phyloP scores from a whole-genome alignment of 2,888 invertebrate genomes.

The Hydrotaea cyrtoneurina region DNA sequence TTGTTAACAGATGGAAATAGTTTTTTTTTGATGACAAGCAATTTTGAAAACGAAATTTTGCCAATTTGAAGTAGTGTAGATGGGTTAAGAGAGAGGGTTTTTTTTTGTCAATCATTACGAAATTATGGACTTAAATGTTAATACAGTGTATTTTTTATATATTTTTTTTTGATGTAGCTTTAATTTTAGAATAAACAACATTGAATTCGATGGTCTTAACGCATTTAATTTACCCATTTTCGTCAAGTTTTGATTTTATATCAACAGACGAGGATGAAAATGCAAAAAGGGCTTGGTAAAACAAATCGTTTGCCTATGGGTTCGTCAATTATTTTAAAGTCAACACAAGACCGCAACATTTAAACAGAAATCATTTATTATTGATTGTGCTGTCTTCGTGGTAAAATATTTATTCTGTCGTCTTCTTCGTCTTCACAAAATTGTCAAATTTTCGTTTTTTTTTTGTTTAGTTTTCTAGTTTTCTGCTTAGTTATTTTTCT shows the following conservation, averaged over 20 bases:
- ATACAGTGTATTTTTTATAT: slow-evolving; percentile 8
- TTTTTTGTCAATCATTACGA: not conserved
- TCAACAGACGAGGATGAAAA: slow-evolving; percentile 42
- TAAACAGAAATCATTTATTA: slow-evolving; percentile 10
- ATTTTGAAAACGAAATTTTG: slow-evolving; percentile 18
- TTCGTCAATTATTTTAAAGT: slow-evolving; percentile 3
- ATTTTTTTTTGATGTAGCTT: slow-evolving; percentile 35
- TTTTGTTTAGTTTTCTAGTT: slow-evolving; percentile 28
- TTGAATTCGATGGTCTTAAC: slow-evolving; percentile 77
- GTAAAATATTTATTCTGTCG: not conserved
- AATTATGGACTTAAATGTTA: slow-evolving; percentile 30
- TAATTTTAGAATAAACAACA: slow-evolving; percentile 60
- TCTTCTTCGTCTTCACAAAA: slow-evolving; percentile 8
- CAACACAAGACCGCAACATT: slow-evolving; percentile 54
- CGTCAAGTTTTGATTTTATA: slow-evolving; percentile 55
- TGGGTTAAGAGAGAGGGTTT: not conserved
- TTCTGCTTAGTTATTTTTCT: slow-evolving; percentile 25
- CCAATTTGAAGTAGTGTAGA: not conserved
- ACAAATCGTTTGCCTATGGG: not conserved
- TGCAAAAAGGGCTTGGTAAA: slow-evolving; percentile 53
- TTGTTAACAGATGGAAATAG: too few species aligned
- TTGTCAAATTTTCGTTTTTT: slow-evolving; percentile 36
- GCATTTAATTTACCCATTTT: slow-evolving; percentile 67
- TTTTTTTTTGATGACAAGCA: not conserved
- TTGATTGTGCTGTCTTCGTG: not conserved